Percentiles rank a stretch among this genome's conserved stretches.
Conservation (phyloP, 2,797 vertebrate species). For the Dryobates pubescens region DNA sequence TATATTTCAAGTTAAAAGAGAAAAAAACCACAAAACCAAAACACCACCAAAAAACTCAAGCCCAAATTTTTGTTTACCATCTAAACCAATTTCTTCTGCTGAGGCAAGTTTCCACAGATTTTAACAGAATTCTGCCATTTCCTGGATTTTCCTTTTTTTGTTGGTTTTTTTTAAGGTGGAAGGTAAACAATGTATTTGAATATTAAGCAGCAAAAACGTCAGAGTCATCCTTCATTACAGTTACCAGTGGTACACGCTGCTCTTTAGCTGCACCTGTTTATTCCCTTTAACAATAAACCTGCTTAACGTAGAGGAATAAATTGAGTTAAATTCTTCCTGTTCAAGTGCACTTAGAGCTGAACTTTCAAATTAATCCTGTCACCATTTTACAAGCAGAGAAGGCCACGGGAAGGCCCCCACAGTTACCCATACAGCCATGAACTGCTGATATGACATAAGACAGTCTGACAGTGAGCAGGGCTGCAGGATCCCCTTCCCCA, state of each 20-base stretch:
- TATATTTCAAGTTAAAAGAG: not conserved
- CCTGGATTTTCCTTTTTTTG: not conserved
- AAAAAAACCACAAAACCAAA: not conserved
- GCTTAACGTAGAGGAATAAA: not conserved
- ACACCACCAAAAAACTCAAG: not conserved
- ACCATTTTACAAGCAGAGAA: not conserved
- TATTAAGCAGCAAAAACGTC: not conserved
- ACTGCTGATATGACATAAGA: rapidly evolving
- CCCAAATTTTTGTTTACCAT: conserved; percentile 19
- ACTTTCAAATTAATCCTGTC: not conserved
- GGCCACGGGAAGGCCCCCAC: not conserved
- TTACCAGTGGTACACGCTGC: not conserved
- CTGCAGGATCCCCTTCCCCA: not conserved
- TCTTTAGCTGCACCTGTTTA: not conserved
- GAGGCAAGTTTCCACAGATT: not conserved
- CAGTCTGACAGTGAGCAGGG: not conserved
- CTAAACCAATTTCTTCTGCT: not conserved
- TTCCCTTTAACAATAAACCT: not conserved
- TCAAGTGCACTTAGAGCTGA: not conserved
- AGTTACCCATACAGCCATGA: not conserved
- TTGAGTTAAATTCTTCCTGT: not conserved
- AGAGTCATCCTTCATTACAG: not conserved
- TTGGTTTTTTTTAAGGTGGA: not conserved
- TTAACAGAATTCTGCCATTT: not conserved
- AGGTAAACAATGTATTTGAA: not conserved